Evolutionary conservation across 2,888 invertebrate species (phyloP).

Genomic region (Balanococcus diminutus): DNA sequence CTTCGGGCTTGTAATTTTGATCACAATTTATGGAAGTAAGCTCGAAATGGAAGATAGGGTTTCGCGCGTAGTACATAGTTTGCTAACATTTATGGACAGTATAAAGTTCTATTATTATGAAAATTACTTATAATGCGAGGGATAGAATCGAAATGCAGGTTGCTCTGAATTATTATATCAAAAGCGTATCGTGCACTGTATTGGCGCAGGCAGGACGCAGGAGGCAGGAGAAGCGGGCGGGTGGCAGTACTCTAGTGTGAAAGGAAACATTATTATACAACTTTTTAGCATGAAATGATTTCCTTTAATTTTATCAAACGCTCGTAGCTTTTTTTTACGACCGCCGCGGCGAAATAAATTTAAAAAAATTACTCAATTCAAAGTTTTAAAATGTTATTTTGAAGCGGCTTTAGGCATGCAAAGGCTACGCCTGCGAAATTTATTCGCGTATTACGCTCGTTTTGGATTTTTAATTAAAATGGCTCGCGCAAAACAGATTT

Average conservation of each 20-base stretch:
- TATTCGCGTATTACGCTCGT: conserved; percentile 20
- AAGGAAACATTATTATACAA: conserved; percentile 19
- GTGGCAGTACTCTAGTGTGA: not conserved
- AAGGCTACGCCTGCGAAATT: not conserved
- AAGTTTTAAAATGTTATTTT: conserved; percentile 11
- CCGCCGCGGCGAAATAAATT: not conserved
- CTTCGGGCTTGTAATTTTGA: conserved; percentile 48
- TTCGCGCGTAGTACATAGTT: not conserved
- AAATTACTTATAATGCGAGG: conserved; percentile 12
- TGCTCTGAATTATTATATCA: conserved; percentile 29
- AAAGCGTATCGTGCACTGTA: not conserved
- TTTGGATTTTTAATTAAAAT: conserved; percentile 42
- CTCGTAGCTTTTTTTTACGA: conserved; percentile 33
- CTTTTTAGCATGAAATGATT: conserved; percentile 37
- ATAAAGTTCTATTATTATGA: conserved; percentile 43
- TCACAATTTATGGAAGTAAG: conserved; percentile 47
- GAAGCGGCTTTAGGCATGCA: not conserved
- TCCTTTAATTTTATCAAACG: conserved; percentile 43
- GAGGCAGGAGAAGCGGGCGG: not conserved
- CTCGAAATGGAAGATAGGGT: conserved; percentile 39
- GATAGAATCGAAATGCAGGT: conserved; percentile 29
- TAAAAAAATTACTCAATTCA: conserved; percentile 31
- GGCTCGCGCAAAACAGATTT: conserved; percentile 26
- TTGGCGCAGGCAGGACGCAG: not conserved
- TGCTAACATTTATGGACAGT: conserved; percentile 30